Conservation (phyloP, 2,113 vertebrate genomes). For the Mesitornis unicolor region DNA sequence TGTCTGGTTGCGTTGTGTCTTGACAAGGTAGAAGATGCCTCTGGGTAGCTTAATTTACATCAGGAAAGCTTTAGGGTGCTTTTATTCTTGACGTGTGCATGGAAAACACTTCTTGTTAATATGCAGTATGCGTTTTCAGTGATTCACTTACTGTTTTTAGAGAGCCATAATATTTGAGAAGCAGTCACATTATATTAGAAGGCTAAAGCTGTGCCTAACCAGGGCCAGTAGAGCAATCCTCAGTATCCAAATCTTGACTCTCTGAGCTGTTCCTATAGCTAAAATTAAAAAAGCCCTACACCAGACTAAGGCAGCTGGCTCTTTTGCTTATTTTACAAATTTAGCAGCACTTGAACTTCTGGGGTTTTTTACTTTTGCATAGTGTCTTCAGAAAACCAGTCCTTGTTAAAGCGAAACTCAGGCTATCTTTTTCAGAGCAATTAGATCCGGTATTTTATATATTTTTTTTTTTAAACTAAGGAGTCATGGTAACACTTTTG, state of each 20-base stretch:
- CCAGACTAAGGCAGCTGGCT: not conserved
- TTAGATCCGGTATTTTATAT: not conserved
- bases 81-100: not conserved
- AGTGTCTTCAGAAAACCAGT: not conserved
- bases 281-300: not conserved
- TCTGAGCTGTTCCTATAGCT: not conserved
- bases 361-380: not conserved
- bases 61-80: not conserved
- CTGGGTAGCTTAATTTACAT: not conserved
- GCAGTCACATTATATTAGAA: fast-evolving
- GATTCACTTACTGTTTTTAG: not conserved
- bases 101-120: not conserved
- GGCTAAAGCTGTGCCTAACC: not conserved
- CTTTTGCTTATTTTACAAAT: not conserved
- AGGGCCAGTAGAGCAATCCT: not conserved
- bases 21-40: not conserved
- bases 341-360: not conserved
- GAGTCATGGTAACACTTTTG: not conserved
- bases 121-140: not conserved
- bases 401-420: not conserved
- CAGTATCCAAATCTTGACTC: not conserved
- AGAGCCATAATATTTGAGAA: not conserved
- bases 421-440: not conserved
- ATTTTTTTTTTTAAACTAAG: not conserved
- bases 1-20: fast-evolving